These are phyloP conservation scores for Dolichopus griseipennis DNA, from an alignment of 2,888 invertebrate genomes.

Conservation along the genomic window DNA sequence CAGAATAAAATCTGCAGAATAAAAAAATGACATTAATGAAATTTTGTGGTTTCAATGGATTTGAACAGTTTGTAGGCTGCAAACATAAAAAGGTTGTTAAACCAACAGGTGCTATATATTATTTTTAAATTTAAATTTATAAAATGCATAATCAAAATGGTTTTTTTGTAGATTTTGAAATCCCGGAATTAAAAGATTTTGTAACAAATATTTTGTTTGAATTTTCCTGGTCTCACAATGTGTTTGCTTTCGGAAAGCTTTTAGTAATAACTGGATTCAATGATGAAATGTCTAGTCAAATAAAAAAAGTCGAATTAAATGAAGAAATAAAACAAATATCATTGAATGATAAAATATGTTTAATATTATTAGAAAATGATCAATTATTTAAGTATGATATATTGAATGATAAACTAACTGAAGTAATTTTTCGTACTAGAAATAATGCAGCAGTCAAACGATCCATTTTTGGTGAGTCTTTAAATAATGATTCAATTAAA, in stretches of 20 bases:
- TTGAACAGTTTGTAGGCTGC: conserved; percentile 31
- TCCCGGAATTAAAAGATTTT: neutral
- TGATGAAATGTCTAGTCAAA: conserved; percentile 18
- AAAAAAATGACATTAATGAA: neutral
- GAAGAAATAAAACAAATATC: conserved; percentile 28
- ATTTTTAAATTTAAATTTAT: neutral
- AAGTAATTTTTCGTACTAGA: conserved; percentile 23
- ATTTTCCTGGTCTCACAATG: conserved; percentile 35
- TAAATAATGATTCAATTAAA: conserved; percentile 10
- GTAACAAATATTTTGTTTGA: conserved; percentile 19
- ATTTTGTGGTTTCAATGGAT: conserved; percentile 40
- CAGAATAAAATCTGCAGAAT: neutral
- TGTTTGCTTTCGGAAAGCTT: conserved; percentile 24
- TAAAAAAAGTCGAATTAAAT: conserved; percentile 24
- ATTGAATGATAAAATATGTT: conserved; percentile 31
- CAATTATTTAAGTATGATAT: conserved; percentile 30
- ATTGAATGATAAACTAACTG: conserved; percentile 25
- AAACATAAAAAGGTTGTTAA: conserved; percentile 19
- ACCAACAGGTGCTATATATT: conserved; percentile 19
- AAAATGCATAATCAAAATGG: no score
- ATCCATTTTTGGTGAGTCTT: conserved; percentile 28
- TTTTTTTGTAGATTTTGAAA: conserved; percentile 18
- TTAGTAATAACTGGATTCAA: conserved; percentile 31
- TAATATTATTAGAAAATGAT: conserved; percentile 33
- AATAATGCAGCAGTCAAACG: conserved; percentile 27